Conservation (phyloP, 2,113 vertebrate species). For the Eulemur macaco region DNA sequence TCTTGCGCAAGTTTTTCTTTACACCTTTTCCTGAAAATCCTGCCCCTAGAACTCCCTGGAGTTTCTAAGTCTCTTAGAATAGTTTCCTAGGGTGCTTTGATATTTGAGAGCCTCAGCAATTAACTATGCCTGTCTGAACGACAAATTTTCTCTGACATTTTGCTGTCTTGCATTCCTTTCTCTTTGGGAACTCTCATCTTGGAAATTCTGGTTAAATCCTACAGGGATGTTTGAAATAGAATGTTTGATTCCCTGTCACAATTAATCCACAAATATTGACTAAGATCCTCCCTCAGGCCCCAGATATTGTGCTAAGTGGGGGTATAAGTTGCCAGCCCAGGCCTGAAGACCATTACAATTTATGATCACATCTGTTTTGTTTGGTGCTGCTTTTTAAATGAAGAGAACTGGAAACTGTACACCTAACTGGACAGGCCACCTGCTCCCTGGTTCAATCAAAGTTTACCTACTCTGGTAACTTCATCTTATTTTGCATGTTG, state of each 20-base stretch:
- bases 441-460: not conserved
- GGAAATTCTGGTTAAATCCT: constrained; percentile 39
- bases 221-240: constrained; percentile 24
- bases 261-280: not conserved
- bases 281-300: not conserved
- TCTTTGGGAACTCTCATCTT: constrained; percentile 20
- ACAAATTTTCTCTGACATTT: constrained; percentile 31
- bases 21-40: constrained; percentile 40
- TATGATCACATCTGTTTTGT: not conserved
- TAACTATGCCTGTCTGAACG: not conserved
- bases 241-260: not conserved
- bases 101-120: not conserved
- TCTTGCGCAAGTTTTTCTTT: constrained; percentile 22
- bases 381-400: constrained; percentile 19
- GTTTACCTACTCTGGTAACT: not conserved
- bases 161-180: not conserved
- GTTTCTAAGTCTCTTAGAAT: constrained; percentile 54
- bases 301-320: not conserved
- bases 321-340: not conserved
- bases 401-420: constrained; percentile 15
- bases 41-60: not conserved
- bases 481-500: not conserved
- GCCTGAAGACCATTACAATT: not conserved
- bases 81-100: not conserved
- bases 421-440: not conserved